Conservation (phyloP, 2,797 vertebrate genomes). For the Scleropages formosus region DNA sequence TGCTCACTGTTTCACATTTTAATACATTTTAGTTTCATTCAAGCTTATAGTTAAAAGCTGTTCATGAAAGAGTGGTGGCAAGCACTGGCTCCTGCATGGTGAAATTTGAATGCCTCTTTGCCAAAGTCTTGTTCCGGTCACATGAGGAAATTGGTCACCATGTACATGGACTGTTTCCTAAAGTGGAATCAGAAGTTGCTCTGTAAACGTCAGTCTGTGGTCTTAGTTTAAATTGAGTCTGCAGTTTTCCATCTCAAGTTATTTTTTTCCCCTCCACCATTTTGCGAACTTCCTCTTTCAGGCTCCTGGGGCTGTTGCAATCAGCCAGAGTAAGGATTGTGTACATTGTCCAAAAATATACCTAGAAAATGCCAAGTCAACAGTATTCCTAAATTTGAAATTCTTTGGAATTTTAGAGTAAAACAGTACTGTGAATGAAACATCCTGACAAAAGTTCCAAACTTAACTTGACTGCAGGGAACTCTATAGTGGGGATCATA, state of each 20-base stretch:
- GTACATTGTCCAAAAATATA: background rate
- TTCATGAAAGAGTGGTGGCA: background rate
- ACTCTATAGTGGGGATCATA: too few relatives aligned
- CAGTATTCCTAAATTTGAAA: background rate
- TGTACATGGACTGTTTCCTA: background rate
- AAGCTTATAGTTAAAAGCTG: background rate
- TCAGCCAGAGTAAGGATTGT: background rate
- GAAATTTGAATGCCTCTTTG: background rate
- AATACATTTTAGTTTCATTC: background rate
- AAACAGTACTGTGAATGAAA: background rate
- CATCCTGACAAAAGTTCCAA: background rate
- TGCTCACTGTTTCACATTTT: background rate
- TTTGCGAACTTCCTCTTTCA: slow-evolving; percentile 26
- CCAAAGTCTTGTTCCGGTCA: background rate
- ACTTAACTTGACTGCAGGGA: background rate
- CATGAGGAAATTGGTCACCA: background rate
- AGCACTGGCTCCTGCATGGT: background rate
- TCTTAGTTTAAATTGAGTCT: slow-evolving; percentile 11
- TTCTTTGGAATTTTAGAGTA: too few relatives aligned
- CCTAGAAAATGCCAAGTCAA: background rate
- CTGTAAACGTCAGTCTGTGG: background rate
- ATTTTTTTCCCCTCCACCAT: background rate
- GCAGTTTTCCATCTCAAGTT: slow-evolving; percentile 17
- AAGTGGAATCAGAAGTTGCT: background rate
- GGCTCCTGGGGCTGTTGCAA: background rate